These are phyloP conservation scores for Elaphurus davidianus DNA, from an alignment of 2,113 vertebrate genomes.

Conservation along the genomic window DNA sequence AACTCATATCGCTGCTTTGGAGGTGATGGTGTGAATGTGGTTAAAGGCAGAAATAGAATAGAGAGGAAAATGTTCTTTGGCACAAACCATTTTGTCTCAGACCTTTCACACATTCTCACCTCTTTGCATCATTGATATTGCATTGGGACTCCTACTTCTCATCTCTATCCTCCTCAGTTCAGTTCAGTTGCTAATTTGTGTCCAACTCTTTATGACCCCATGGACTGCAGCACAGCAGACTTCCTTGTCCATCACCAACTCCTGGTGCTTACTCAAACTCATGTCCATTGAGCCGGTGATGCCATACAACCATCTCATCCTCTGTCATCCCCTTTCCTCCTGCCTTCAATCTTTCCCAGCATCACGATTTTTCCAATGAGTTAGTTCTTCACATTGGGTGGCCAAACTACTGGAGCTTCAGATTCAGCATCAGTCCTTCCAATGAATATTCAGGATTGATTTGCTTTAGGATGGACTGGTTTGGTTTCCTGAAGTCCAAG, in stretches of 20 bases:
- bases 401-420: neutral
- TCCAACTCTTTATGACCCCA: neutral
- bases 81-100: neutral
- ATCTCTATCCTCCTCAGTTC: neutral
- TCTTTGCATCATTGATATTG: neutral
- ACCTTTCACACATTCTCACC: neutral
- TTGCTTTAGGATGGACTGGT: neutral
- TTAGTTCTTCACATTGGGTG: neutral
- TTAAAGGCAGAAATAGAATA: neutral
- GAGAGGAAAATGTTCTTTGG: neutral
- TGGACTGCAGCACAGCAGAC: neutral
- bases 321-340: neutral
- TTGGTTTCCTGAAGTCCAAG: neutral
- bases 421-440: neutral
- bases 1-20: neutral
- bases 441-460: neutral
- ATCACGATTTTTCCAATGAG: neutral
- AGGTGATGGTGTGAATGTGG: neutral
- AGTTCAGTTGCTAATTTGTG: neutral
- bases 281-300: fast-evolving
- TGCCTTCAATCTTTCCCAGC: neutral
- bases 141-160: neutral
- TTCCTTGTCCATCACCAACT: neutral
- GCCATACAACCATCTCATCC: neutral
- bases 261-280: neutral